A percentile compares a stretch with the other conserved stretches of the same genome.
phyloP scores from a whole-genome alignment of 2,113 vertebrate species.

The Porphyrio hochstetteri region DNA sequence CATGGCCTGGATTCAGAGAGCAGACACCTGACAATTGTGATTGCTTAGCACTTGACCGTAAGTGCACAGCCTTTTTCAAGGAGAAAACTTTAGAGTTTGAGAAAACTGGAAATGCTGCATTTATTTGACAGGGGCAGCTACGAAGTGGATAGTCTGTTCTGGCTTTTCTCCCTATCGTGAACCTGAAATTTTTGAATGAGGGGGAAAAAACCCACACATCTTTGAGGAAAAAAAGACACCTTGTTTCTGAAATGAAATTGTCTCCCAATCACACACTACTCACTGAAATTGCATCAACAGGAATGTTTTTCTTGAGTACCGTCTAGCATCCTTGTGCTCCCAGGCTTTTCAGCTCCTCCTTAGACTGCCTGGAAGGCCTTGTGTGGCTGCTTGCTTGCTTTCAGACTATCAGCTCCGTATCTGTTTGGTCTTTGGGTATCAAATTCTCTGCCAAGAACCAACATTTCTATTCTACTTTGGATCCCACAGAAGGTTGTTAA shows the following conservation, averaged over 20 bases:
- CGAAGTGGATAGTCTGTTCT: not conserved
- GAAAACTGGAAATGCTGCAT: not conserved
- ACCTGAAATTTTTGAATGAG: not conserved
- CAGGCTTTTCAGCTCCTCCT: not conserved
- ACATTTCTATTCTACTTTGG: not conserved
- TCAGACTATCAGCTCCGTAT: not conserved
- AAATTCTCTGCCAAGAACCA: not conserved
- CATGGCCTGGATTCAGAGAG: slow-evolving; percentile 5
- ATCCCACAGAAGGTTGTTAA: not conserved
- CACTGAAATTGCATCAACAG: not conserved
- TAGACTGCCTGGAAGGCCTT: not conserved
- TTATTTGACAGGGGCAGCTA: not conserved
- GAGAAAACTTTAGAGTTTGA: not conserved
- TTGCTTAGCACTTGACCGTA: not conserved
- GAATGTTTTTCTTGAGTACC: not conserved
- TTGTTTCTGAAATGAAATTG: not conserved
- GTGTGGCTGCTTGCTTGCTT: not conserved
- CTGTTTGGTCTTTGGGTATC: not conserved
- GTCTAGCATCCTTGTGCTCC: not conserved
- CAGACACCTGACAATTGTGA: not conserved
- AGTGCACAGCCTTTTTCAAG: not conserved
- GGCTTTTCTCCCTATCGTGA: not conserved
- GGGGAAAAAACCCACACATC: not conserved
- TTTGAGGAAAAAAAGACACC: not conserved
- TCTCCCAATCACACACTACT: not conserved